phyloP scores from a whole-genome alignment of 1,140 invertebrate species.

The Zaprionus davidi region DNA sequence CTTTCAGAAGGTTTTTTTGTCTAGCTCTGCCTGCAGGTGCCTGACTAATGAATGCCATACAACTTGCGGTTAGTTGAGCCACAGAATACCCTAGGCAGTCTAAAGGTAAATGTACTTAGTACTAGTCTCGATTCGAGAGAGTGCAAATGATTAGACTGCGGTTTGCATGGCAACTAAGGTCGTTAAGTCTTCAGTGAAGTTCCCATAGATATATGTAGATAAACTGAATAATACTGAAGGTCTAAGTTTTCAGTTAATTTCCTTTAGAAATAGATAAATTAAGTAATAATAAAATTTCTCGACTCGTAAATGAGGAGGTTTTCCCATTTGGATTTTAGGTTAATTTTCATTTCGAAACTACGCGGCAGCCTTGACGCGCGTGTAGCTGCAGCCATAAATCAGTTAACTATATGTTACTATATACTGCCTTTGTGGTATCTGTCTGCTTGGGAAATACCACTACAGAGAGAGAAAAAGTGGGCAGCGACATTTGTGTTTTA shows the following conservation, averaged over 20 bases:
- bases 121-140: not conserved
- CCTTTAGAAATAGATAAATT: too few relatives aligned
- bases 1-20: not conserved
- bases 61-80: not conserved
- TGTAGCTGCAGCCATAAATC: not conserved
- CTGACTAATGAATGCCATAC: not conserved
- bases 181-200: too few relatives aligned
- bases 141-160: not conserved
- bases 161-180: not conserved
- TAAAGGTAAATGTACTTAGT: not conserved
- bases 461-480: not conserved
- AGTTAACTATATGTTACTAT: not conserved
- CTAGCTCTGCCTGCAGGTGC: not conserved
- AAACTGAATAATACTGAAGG: not conserved
- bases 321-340: not conserved
- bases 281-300: not conserved
- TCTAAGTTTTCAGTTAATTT: too few relatives aligned
- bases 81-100: not conserved
- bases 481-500: not conserved
- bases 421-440: not conserved
- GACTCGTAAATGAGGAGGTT: not conserved
- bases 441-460: not conserved
- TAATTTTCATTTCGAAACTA: slow-evolving; percentile 3
- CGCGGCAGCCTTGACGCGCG: not conserved
- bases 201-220: too few relatives aligned